phyloP scores from a whole-genome alignment of 2,113 vertebrate species.

The Thamnaconus septentrionalis region DNA sequence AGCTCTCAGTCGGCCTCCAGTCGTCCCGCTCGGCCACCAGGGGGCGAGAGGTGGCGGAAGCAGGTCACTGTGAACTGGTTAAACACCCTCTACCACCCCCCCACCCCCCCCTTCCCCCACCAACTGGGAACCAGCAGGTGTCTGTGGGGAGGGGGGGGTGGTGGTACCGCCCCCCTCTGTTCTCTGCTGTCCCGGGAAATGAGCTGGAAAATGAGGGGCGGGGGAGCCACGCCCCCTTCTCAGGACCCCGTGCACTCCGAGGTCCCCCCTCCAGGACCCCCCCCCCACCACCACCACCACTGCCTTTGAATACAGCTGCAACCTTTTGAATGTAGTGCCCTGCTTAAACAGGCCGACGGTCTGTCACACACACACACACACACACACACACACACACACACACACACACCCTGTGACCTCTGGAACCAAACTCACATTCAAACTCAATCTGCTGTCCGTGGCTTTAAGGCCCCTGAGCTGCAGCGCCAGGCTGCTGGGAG shows the following conservation, averaged over 20 bases:
- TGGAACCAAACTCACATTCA: conserved; percentile 55
- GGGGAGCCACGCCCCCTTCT: conserved; percentile 56
- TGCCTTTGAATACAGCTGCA: conserved; percentile 79
- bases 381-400: background rate
- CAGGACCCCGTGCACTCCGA: conserved; percentile 40
- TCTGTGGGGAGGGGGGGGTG: conserved; percentile 58
- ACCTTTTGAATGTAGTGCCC: conserved; percentile 74
- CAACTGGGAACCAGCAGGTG: conserved; percentile 69
- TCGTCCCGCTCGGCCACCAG: background rate
- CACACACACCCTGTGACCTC: conserved; percentile 59
- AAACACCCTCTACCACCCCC: conserved; percentile 38
- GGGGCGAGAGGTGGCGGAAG: conserved; percentile 23
- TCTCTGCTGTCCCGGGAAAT: conserved; percentile 74
- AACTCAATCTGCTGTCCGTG: conserved; percentile 68
- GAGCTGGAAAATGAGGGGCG: conserved; percentile 82
- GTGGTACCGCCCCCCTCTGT: conserved; percentile 57
- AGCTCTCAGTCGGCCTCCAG: background rate
- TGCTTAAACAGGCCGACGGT: conserved; percentile 73
- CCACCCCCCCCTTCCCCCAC: conserved; percentile 12
- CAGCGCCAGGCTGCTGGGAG: too few species aligned
- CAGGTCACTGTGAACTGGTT: conserved; percentile 40
- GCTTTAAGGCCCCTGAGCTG: conserved; percentile 39
- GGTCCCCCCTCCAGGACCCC: conserved; percentile 7
- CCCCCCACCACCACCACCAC: too few species aligned
- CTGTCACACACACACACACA: conserved; percentile 47